These are phyloP conservation scores for Heliconius ismenius DNA, from an alignment of 2,888 invertebrate species.

Conservation along the genomic window DNA sequence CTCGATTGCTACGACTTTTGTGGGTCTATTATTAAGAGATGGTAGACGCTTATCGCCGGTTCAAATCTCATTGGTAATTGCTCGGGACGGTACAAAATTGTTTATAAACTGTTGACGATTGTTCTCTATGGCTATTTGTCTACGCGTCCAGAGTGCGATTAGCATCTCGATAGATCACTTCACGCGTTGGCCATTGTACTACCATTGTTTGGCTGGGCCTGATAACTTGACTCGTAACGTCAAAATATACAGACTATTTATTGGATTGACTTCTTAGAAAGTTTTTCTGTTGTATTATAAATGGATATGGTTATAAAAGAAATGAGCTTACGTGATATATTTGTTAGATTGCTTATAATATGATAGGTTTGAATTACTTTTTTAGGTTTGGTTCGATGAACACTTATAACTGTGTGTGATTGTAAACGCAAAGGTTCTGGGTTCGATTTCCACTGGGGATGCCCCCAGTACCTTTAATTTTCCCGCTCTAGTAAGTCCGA, in stretches of 20 bases:
- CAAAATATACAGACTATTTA: slow-evolving; percentile 22
- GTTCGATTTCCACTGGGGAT: background rate
- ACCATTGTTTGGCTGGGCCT: slow-evolving; percentile 25
- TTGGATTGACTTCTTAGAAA: slow-evolving; percentile 20
- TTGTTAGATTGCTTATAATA: slow-evolving; percentile 6
- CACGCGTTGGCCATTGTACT: slow-evolving; percentile 56
- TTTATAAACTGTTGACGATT: slow-evolving; percentile 78
- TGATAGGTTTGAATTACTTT: background rate
- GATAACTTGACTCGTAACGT: slow-evolving; percentile 28
- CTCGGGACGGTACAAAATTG: slow-evolving; percentile 75
- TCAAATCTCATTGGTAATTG: slow-evolving; percentile 77
- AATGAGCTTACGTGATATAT: slow-evolving; percentile 12
- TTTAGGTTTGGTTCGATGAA: background rate
- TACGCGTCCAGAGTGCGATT: slow-evolving; percentile 70
- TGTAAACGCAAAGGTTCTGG: background rate
- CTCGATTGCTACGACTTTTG: slow-evolving; percentile 62
- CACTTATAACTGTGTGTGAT: background rate
- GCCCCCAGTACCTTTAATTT: background rate
- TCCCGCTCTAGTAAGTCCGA: background rate
- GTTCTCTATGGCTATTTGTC: slow-evolving; percentile 79
- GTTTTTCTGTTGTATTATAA: slow-evolving; percentile 16
- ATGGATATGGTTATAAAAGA: background rate
- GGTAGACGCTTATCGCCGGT: slow-evolving; percentile 67
- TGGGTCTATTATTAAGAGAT: slow-evolving; percentile 78
- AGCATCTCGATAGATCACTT: slow-evolving; percentile 61